Evolutionary conservation across 1,140 invertebrate genomes (phyloP).

Genomic region (Zaprionus ornatus): DNA sequence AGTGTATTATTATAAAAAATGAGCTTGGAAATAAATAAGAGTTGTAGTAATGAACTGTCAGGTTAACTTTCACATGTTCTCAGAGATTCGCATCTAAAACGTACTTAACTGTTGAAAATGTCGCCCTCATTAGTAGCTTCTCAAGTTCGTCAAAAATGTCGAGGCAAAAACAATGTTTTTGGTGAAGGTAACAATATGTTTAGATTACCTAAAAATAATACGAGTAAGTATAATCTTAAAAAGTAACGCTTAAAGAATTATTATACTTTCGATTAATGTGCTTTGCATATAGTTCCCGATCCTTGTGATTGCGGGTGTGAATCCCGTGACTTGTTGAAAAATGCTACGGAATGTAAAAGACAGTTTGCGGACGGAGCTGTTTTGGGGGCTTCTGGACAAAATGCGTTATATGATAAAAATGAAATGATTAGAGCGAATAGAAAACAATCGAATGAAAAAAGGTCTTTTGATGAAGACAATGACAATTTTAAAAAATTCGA

Average conservation of each 20-base stretch:
- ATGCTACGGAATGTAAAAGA: too few species aligned
- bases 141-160: slow-evolving; percentile 57
- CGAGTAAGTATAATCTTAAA: slow-evolving; percentile 7
- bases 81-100: not conserved
- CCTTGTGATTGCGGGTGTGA: not conserved
- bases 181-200: slow-evolving; percentile 46
- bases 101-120: not conserved
- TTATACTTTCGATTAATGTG: not conserved
- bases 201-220: not conserved
- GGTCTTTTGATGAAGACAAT: not conserved
- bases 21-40: too few species aligned
- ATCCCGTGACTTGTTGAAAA: too few species aligned
- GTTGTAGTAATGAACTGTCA: slow-evolving; percentile 36
- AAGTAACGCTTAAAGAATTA: not conserved
- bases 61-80: slow-evolving; percentile 32
- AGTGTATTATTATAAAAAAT: too few species aligned
- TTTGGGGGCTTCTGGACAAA: too few species aligned
- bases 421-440: too few species aligned
- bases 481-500: not conserved
- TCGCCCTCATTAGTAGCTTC: slow-evolving; percentile 30
- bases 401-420: too few species aligned
- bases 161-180: slow-evolving; percentile 59
- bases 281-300: not conserved
- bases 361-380: too few species aligned
- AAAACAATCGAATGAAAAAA: not conserved